Base-by-base conservation (phyloP, 2,113 vertebrate species). In the Pseudopodoces humilis region DNA sequence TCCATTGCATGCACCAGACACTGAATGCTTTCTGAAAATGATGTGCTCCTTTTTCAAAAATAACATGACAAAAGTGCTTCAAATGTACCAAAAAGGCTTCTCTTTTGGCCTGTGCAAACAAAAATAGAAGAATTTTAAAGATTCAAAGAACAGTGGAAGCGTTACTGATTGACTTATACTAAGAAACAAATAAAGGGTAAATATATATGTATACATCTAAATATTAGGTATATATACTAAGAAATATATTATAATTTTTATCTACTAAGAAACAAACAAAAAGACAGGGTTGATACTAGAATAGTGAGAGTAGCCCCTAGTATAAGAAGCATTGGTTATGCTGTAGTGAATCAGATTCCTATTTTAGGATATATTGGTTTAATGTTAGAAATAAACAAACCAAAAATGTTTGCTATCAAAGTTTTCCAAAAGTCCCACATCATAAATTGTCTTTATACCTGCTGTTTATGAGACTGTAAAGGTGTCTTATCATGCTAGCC, bases 401-500 rank as follows among this genome's bases (percentile, higher is more conserved):
- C 0, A 4, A 65, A 91, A 81, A 47, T 1, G 1, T 39, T 90
- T 60, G 1, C 41, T 71, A 83, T 33, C 7, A 53, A 67, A 43
- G 4, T 70, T 86, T 79, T 59, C 41, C 37, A 64, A 62, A 81
- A 76, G 81, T 93, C 11, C 15, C 25, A 23, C 65, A 63, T 58
- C 12, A 60, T 64, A 93, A 88, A 88, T 88, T 49, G 11, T 60
- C 10, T 81, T 95, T 82, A 30, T 7, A 63, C 7, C 7, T 82
- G 18, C 49, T 65, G 23, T 83, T 83, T 87, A 63, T 86, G 85
- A 91, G 88, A 64, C 72, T 76, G 30, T 82, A 93, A 56, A 16
- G 14, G 11, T 58, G 16, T 49, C 43, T 82, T 82, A 72, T 22
- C 33, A 10, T 56, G 19, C 20, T 35, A 58, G 9, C 53, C 71